Evolutionary conservation across 2,797 vertebrate species (phyloP).

Genomic region (Aselliscus stoliczkanus): DNA sequence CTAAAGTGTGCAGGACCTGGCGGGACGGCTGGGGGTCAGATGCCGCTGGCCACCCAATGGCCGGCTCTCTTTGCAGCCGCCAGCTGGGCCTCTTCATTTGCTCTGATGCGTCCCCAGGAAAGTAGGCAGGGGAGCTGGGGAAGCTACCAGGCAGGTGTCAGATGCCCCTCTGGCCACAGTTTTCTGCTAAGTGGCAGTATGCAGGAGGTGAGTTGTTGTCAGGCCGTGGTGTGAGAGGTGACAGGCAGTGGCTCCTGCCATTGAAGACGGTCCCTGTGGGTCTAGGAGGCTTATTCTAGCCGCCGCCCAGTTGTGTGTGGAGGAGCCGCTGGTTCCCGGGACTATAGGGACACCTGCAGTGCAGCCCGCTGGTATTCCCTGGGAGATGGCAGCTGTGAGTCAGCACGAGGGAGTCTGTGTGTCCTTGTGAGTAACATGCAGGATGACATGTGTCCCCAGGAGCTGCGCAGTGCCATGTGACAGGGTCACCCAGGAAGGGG

Average conservation of each 20-base stretch:
- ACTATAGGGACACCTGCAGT: neutral
- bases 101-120: neutral
- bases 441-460: neutral
- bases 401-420: accelerated
- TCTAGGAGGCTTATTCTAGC: neutral
- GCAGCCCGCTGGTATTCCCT: neutral
- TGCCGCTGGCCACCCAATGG: neutral
- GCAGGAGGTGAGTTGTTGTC: neutral
- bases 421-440: neutral
- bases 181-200: neutral
- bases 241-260: neutral
- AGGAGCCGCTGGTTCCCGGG: neutral
- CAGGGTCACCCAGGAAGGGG: neutral
- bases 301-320: neutral
- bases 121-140: neutral
- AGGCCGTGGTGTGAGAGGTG: neutral
- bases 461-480: neutral
- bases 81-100: neutral
- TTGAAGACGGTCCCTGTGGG: neutral
- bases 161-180: neutral
- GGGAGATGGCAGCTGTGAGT: neutral
- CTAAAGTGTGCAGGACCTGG: neutral
- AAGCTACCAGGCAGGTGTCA: no score
- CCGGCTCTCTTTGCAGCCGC: neutral
- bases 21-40: no score